These are phyloP conservation scores for Tolmerus cingulatus DNA, from an alignment of 2,888 invertebrate species.

Conservation along the genomic window DNA sequence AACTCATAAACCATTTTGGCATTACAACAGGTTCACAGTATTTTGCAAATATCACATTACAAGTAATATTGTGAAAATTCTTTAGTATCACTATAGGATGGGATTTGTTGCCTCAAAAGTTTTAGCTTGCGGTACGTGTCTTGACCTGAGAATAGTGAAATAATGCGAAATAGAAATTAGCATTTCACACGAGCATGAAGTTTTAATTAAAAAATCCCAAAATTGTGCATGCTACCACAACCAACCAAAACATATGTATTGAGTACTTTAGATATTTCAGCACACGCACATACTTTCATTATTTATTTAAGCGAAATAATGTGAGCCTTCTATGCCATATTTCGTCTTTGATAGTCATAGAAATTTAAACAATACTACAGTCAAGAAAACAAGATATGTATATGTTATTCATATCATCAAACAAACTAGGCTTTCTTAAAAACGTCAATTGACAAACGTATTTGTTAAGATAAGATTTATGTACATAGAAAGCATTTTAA, in stretches of 20 bases:
- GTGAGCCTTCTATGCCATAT: too few relatives aligned
- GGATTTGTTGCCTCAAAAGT: conserved; percentile 58
- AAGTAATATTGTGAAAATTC: conserved; percentile 28
- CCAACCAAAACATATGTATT: background rate
- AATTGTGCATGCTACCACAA: background rate
- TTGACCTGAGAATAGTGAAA: conserved; percentile 25
- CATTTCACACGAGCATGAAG: background rate
- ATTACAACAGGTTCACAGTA: background rate
- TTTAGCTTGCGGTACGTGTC: conserved; percentile 62
- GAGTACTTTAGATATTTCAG: background rate
- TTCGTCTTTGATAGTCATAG: too few relatives aligned
- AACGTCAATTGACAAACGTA: too few relatives aligned
- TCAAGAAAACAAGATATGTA: background rate
- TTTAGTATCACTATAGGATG: conserved; percentile 55
- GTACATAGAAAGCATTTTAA: background rate
- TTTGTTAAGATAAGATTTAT: background rate
- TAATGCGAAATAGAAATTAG: background rate
- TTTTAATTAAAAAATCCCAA: background rate
- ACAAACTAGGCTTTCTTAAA: too few relatives aligned
- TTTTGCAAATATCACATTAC: background rate
- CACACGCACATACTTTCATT: background rate
- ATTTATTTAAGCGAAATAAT: background rate
- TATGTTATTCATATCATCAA: too few relatives aligned
- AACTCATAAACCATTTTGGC: background rate
- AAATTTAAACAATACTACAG: background rate